A percentile compares a stretch with the other conserved stretches of the same genome.
Evolutionary conservation across 2,888 invertebrate genomes (phyloP).

Genomic region (Idaea biselata): DNA sequence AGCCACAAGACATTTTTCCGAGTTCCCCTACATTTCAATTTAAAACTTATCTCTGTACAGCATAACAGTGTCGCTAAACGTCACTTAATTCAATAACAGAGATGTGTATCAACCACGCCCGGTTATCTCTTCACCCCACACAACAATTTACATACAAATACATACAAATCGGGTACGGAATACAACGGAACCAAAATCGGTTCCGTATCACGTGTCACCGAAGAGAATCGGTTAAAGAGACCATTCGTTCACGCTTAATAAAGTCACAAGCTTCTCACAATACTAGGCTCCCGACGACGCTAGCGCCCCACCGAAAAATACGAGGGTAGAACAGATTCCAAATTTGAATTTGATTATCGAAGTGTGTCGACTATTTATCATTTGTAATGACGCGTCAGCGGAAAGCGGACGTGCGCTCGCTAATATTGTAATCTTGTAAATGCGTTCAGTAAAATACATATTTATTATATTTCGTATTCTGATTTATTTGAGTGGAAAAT

Average conservation of each 20-base stretch:
- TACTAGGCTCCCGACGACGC: conserved; percentile 55
- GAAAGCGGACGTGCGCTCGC: conserved; percentile 65
- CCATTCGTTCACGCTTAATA: conserved; percentile 77
- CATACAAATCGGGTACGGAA: conserved; percentile 68
- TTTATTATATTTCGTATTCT: conserved; percentile 62
- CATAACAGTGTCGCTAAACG: conserved; percentile 47
- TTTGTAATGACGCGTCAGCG: conserved; percentile 72
- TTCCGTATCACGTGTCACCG: conserved; percentile 83
- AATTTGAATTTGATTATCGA: conserved; percentile 81
- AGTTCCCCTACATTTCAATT: conserved; percentile 23
- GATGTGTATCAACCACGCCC: conserved; percentile 71
- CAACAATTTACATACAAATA: conserved; percentile 75
- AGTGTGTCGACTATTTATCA: conserved; percentile 80
- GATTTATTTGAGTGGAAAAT: conserved; percentile 69
- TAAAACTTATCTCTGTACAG: conserved; percentile 26
- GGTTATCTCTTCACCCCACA: conserved; percentile 72
- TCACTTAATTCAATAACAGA: conserved; percentile 71
- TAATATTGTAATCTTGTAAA: conserved; percentile 79
- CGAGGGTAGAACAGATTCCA: conserved; percentile 77
- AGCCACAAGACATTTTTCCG: conserved; percentile 7
- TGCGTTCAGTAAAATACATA: conserved; percentile 72
- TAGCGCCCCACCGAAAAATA: conserved; percentile 56
- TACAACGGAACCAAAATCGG: conserved; percentile 70
- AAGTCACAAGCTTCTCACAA: conserved; percentile 79
- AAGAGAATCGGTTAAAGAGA: conserved; percentile 80